phyloP scores from a whole-genome alignment of 2,113 vertebrate genomes.

The Aegithalos caudatus region DNA sequence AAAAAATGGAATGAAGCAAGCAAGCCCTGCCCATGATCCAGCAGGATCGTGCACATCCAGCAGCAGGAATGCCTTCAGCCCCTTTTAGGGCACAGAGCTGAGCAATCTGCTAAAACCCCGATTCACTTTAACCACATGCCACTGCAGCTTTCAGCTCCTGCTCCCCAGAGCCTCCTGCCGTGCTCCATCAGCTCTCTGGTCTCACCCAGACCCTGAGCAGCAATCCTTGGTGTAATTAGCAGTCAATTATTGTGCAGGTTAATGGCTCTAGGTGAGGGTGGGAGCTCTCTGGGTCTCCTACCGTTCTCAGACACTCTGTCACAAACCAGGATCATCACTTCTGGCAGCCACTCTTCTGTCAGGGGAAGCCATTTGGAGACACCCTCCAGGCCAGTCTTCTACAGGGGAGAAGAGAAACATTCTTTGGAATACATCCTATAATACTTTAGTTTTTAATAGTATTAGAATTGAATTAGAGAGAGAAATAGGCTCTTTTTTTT shows the following conservation, averaged over 20 bases:
- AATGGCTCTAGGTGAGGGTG: background rate
- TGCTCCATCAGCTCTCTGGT: background rate
- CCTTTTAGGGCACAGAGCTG: background rate
- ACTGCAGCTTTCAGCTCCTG: background rate
- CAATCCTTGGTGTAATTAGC: background rate
- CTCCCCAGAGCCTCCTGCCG: background rate
- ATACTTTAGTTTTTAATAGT: background rate
- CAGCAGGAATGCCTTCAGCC: fast-evolving
- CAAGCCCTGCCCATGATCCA: background rate
- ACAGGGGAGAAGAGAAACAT: background rate
- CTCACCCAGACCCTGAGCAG: background rate
- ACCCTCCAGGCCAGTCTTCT: conserved; percentile 86
- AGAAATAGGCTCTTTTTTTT: background rate
- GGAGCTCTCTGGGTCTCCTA: conserved; percentile 45
- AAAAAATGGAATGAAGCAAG: background rate
- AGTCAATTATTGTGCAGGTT: background rate
- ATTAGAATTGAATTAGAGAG: background rate
- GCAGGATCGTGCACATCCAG: background rate
- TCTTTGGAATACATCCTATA: background rate
- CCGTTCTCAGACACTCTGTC: conserved; percentile 87
- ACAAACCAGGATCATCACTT: conserved; percentile 95
- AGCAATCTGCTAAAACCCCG: background rate
- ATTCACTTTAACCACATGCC: background rate
- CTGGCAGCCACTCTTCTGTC: conserved; percentile 87
- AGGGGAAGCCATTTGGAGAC: conserved; percentile 87